Evolutionary conservation across 2,113 vertebrate species (phyloP), one percentile per base, ranked within the genome.

Genomic region (Aegotheles bennettii): DNA sequence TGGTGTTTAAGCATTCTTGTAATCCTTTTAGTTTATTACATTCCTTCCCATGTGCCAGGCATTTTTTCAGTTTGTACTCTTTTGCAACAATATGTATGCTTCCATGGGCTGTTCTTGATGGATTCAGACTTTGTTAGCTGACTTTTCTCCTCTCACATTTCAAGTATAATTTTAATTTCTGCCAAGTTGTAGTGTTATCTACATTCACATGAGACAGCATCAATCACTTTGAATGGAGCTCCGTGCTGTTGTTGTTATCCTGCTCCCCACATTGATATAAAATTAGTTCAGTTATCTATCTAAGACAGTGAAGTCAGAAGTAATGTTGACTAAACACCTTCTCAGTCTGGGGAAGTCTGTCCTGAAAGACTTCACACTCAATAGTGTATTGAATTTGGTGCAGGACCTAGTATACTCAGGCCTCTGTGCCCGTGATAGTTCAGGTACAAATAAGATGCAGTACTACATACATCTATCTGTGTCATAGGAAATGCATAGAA

Each of bases 391-490:
- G 40, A 43, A 28, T 77, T 78, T 29, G 21, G 18, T 73, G 31
- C 53, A 80, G n/a, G 43, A 54, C 11, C 9, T 14, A 5, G 28
- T 8, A 9, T 0, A 45, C 35, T 4, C 5, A 8, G 19, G 8
- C 10, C 15, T 69, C 54, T 40, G 31, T 9, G 26, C 10, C 23
- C 31, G 20, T 68, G n/a, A 23, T 17, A 40, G 31, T 21, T 36
- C 26, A 56, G 16, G 10, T 57, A 70, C 23, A 77, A 86, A 36
- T 19, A 57, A 54, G 26, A 38, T 57, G 25, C 8, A 18, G 8
- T 5, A n/a, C 13, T 61, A 20, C 20, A 26, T 9, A 11, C 68
- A 78, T 36, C 19, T 59, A 7, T 16, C 8, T 1, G 0, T n/a
- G 5, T 71, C 36, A 33, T 47, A 88, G 9, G 16, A 91, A 74